phyloP scores from a whole-genome alignment of 2,888 invertebrate genomes.

The Hydraecia micacea region DNA sequence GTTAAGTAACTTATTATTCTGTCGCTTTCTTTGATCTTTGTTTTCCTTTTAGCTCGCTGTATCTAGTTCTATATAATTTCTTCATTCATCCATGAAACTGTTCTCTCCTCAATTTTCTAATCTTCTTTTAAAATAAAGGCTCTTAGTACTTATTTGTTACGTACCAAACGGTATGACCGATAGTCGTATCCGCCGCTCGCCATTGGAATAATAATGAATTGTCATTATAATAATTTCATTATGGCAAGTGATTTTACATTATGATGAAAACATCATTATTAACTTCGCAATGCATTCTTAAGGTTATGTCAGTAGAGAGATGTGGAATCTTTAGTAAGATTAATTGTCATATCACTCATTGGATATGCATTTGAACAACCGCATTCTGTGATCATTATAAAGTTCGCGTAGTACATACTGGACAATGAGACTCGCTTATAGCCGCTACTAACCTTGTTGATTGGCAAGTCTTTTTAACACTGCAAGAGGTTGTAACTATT shows the following conservation, averaged over 20 bases:
- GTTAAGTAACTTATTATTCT: too few relatives aligned
- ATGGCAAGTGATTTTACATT: constrained; percentile 19
- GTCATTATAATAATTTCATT: constrained; percentile 43
- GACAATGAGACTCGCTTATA: background rate
- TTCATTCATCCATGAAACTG: background rate
- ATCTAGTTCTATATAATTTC: background rate
- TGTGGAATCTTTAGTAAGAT: constrained; percentile 14
- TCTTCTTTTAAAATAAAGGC: constrained; percentile 13
- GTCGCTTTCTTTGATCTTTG: background rate
- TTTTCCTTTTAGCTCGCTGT: background rate
- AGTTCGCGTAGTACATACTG: background rate
- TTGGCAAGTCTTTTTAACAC: background rate
- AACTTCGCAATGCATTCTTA: constrained; percentile 4
- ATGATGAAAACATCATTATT: constrained; percentile 23
- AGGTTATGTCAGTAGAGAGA: constrained; percentile 6
- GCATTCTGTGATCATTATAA: background rate
- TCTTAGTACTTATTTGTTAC: constrained; percentile 28
- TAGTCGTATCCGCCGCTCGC: constrained; percentile 47
- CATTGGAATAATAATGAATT: constrained; percentile 49
- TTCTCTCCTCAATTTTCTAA: background rate
- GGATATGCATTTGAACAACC: constrained; percentile 2
- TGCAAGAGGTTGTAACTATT: background rate
- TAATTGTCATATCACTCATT: constrained; percentile 3
- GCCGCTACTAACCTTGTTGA: too few relatives aligned
- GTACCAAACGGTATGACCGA: constrained; percentile 23